Percentiles rank a stretch among this genome's conserved stretches.
phyloP scores from a whole-genome alignment of 2,888 invertebrate genomes.

The Lottia gigantea region DNA sequence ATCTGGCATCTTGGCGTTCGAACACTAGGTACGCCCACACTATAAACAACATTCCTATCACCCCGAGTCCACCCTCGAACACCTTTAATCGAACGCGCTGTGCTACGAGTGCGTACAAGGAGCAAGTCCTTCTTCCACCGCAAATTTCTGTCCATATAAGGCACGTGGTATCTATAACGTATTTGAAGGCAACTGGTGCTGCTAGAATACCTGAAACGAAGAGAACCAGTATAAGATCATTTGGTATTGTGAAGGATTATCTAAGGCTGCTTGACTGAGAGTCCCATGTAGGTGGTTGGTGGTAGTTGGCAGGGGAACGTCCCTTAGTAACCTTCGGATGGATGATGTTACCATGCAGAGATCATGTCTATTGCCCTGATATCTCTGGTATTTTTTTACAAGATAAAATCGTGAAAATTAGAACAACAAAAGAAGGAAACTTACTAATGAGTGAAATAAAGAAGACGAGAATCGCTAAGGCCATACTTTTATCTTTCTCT shows the following conservation, averaged over 20 bases:
- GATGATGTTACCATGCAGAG: no score
- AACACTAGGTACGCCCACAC: not conserved
- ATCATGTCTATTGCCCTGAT: no score
- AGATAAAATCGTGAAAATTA: no score
- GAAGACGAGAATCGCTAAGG: not conserved
- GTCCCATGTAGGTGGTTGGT: no score
- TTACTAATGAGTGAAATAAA: not conserved
- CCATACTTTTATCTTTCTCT: slow-evolving; percentile 2
- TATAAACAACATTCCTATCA: not conserved
- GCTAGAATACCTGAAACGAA: not conserved
- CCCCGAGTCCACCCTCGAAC: slow-evolving; percentile 3
- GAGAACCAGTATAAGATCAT: not conserved
- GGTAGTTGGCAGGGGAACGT: no score
- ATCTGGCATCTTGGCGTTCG: not conserved
- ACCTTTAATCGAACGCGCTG: slow-evolving; percentile 4
- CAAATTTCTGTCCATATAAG: slow-evolving; percentile 1
- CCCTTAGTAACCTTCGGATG: no score
- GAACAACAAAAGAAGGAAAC: not conserved
- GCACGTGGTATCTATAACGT: slow-evolving; percentile 5
- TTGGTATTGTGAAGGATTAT: no score
- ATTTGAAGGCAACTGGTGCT: not conserved
- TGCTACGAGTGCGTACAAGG: not conserved
- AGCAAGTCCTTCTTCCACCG: not conserved
- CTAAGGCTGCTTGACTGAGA: no score
- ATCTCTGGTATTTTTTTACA: no score